These are phyloP conservation scores for Furcifer pardalis DNA, from an alignment of 2,797 vertebrate species.

Conservation along the genomic window DNA sequence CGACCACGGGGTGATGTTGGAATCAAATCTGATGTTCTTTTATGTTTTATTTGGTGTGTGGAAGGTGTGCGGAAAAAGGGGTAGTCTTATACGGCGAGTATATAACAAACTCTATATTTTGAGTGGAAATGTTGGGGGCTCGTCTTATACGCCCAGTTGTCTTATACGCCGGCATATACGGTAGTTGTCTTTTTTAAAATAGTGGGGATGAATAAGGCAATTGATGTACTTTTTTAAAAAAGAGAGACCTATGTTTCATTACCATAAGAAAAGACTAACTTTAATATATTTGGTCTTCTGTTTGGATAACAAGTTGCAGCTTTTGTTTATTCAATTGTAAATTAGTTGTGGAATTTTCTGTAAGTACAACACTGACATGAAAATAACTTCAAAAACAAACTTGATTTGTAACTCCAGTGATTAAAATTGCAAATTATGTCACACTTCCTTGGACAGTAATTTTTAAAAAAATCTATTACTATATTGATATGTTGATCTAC, in stretches of 20 bases:
- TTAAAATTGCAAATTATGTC: slow-evolving; percentile 1
- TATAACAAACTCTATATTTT: too few species aligned
- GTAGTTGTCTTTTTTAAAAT: not conserved
- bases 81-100: too few species aligned
- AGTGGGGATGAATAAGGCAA: not conserved
- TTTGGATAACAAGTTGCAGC: not conserved
- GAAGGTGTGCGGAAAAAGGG: too few species aligned
- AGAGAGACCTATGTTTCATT: not conserved
- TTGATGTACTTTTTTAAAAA: not conserved
- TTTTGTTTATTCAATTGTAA: not conserved
- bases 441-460: not conserved
- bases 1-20: too few species aligned
- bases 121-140: too few species aligned
- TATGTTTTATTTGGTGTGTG: too few species aligned
- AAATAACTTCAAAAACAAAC: not conserved
- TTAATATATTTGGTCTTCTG: not conserved
- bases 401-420: not conserved
- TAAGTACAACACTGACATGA: not conserved
- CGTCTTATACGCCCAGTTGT: too few species aligned
- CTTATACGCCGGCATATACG: too few species aligned
- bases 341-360: not conserved
- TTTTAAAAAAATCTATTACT: not conserved
- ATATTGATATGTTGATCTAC: not conserved
- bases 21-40: too few species aligned
- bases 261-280: not conserved